A percentile compares a stretch with the other conserved stretches of the same genome.
These are phyloP conservation scores for Helostoma temminkii DNA, from an alignment of 2,797 vertebrate genomes.

Conservation along the genomic window DNA sequence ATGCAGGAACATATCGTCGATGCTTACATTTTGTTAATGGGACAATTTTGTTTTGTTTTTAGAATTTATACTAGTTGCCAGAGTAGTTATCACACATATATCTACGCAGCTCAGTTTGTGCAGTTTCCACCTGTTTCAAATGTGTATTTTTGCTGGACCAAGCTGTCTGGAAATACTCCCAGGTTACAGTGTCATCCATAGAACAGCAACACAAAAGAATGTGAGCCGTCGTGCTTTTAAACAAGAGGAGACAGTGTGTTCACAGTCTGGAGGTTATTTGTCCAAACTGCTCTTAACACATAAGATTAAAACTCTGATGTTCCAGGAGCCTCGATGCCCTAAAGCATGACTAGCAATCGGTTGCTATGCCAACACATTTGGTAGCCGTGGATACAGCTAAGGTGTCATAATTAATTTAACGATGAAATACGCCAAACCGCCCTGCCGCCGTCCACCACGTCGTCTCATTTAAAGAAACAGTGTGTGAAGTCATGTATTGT, in stretches of 20 bases:
- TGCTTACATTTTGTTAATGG: background rate
- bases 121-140: conserved; percentile 17
- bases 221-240: background rate
- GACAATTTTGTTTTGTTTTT: background rate
- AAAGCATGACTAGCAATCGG: conserved; percentile 6
- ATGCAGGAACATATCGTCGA: background rate
- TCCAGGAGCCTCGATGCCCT: background rate
- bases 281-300: conserved; percentile 3
- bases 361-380: conserved; percentile 38
- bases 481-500: conserved; percentile 30
- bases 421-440: background rate
- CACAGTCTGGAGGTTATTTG: background rate
- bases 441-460: background rate
- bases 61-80: background rate
- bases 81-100: background rate
- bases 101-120: conserved; percentile 6
- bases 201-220: conserved; percentile 6
- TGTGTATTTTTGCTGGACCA: background rate
- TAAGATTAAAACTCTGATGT: background rate
- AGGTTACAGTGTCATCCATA: conserved; percentile 3
- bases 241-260: background rate
- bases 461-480: background rate
- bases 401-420: conserved; percentile 18
- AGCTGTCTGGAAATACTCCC: background rate
- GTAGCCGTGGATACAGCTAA: conserved; percentile 17